Evolutionary conservation across 2,888 invertebrate species (phyloP).

Genomic region (Eumacrocentrus americanus): DNA sequence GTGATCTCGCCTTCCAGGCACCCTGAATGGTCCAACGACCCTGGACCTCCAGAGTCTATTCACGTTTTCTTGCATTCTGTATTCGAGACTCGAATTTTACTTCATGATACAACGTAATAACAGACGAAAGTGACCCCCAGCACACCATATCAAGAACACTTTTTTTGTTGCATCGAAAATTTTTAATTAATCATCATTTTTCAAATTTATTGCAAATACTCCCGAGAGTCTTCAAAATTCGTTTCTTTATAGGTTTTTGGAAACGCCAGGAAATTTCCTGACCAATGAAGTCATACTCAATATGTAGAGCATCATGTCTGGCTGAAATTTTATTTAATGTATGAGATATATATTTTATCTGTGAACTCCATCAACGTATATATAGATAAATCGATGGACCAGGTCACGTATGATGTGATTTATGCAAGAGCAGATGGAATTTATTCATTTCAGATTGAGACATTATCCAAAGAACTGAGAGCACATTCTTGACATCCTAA

Average conservation of each 20-base stretch:
- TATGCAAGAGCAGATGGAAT: background rate
- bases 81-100: conserved; percentile 41
- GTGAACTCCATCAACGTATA: background rate
- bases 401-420: background rate
- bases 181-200: too few relatives aligned
- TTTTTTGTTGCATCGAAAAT: background rate
- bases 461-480: background rate
- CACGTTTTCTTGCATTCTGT: conserved; percentile 47
- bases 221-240: too few relatives aligned
- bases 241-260: too few relatives aligned
- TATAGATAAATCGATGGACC: background rate
- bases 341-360: conserved; percentile 24
- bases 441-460: background rate
- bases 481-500: too few relatives aligned
- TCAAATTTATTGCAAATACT: too few relatives aligned
- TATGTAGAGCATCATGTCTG: too few relatives aligned
- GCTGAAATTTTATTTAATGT: conserved; percentile 16
- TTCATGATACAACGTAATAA: conserved; percentile 31
- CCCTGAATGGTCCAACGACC: conserved; percentile 16
- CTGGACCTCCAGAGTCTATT: conserved; percentile 41
- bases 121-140: conserved; percentile 20
- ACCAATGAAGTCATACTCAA: too few relatives aligned
- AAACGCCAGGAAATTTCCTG: too few relatives aligned
- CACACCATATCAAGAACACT: background rate
- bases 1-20: conserved; percentile 29